Base-by-base conservation (phyloP, 2,113 vertebrate genomes). In the Sialia sialis region DNA sequence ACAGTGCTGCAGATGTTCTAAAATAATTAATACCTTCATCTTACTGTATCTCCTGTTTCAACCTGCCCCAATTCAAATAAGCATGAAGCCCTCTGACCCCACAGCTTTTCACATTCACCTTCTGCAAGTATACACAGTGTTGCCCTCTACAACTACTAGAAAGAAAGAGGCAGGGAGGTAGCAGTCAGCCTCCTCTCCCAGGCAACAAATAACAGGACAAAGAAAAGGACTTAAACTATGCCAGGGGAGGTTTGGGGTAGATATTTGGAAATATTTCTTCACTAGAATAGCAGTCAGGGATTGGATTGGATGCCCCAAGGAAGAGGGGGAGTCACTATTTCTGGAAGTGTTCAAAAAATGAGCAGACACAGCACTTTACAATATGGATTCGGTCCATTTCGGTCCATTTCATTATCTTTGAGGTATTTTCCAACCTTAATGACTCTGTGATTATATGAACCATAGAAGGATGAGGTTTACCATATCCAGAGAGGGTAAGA, bases 61-160 rank as follows among this genome's bases (percentile, higher is more conserved):
- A 27, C 3, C 6, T 17, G 70, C 13, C 16, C 23, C 0, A 2
- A 21, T 34, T 48, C 56, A 56, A 78, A 9, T 13, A 54, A 63
- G 10, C 6, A 1, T 55, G 16, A 66, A 83, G 38, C 12, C 41
- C 48, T 49, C 29, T 48, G 26, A 58, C 18, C 10, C 20, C 0
- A 0, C 14, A 54, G 72, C 13, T 59, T 66, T 54, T 36, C 60
- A 70, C 2, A 0, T 15, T 77, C n/a, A 6, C 4, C 1, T 4
- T 44, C 19, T 23, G 27, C 12, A 69, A 8, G 26, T 34, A 41
- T 16, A 68, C 11, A 54, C 4, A 39, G 23, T 9, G 22, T 8
- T 60, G 26, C 21, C 30, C 46, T 16, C 34, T 62, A 22, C 21
- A 68, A 19, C 14, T 4, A 48, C 10, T 2, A 1, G 9, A 68